These are phyloP conservation scores for Fukomys damarensis DNA, from an alignment of 2,113 vertebrate species.

Conservation along the genomic window DNA sequence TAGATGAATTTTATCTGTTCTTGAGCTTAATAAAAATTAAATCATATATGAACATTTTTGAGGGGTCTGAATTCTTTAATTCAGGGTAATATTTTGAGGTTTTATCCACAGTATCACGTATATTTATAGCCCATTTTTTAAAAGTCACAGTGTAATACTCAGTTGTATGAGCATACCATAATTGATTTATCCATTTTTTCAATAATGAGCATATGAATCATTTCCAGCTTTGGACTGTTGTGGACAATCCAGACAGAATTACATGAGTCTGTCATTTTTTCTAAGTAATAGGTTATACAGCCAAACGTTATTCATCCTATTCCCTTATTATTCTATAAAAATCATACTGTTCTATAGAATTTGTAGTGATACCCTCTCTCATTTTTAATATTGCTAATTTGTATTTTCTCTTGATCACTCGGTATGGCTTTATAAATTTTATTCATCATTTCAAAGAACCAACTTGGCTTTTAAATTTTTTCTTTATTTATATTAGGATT, in stretches of 20 bases:
- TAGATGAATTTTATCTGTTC: conserved; percentile 9
- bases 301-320: background rate
- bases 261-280: background rate
- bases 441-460: conserved; percentile 32
- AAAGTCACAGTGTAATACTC: background rate
- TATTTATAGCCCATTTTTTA: background rate
- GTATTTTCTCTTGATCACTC: background rate
- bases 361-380: background rate
- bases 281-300: background rate
- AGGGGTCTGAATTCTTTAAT: background rate
- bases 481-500: background rate
- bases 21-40: conserved; percentile 38
- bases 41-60: background rate
- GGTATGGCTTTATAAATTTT: background rate
- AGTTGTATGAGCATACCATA: background rate
- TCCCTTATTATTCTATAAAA: background rate
- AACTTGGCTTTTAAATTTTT: background rate
- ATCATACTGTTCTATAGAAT: background rate
- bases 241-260: conserved; percentile 10
- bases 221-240: conserved; percentile 29
- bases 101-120: background rate
- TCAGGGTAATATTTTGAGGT: background rate
- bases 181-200: background rate
- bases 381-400: background rate
- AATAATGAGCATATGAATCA: background rate